These are phyloP conservation scores for Herpetotheres cachinnans DNA, from an alignment of 2,113 vertebrate species.

Conservation along the genomic window DNA sequence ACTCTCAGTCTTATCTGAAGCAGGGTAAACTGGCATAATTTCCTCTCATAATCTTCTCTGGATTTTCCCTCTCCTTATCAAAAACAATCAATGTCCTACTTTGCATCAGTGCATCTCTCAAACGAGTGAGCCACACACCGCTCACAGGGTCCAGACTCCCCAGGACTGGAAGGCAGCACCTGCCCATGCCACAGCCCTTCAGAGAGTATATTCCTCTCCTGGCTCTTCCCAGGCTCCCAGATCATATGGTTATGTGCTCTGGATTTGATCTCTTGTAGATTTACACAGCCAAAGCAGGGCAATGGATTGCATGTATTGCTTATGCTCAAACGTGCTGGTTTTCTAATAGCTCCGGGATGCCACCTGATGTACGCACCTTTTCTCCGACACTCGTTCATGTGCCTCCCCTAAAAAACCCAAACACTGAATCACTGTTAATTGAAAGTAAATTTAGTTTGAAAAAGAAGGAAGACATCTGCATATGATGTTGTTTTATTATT, in stretches of 20 bases:
- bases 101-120: neutral
- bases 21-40: neutral
- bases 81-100: neutral
- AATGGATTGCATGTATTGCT: neutral
- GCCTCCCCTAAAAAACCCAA: neutral
- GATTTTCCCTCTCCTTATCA: neutral
- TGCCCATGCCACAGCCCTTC: neutral
- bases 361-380: neutral
- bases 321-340: neutral
- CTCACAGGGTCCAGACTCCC: neutral
- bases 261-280: neutral
- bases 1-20: neutral
- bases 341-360: neutral
- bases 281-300: neutral
- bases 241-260: neutral
- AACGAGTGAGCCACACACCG: neutral
- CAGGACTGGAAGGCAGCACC: neutral
- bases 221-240: neutral
- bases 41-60: neutral
- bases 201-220: neutral
- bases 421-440: conserved; percentile 44
- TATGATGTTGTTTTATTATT: conserved; percentile 52
- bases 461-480: conserved; percentile 57
- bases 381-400: neutral
- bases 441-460: conserved; percentile 57